phyloP scores from a whole-genome alignment of 2,888 invertebrate genomes.

The Alviniconcha strummeri region DNA sequence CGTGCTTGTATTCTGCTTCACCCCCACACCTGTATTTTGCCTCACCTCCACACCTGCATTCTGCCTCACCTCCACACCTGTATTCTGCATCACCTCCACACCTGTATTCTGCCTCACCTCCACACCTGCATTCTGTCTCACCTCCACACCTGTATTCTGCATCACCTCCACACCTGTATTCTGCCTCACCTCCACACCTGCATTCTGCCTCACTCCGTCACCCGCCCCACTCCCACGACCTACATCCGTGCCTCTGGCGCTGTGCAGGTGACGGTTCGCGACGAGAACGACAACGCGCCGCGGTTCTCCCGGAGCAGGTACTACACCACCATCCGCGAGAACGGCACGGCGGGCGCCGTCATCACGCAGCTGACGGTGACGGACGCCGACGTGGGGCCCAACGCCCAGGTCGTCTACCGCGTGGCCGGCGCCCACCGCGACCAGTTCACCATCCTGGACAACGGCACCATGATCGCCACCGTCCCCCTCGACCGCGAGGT shows the following conservation, averaged over 20 bases:
- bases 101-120: background rate
- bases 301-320: slow-evolving; percentile 54
- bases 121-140: background rate
- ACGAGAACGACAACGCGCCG: slow-evolving; percentile 43
- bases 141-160: no score
- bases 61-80: background rate
- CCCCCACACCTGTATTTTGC: background rate
- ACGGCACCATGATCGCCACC: slow-evolving; percentile 89
- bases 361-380: slow-evolving; percentile 78
- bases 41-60: background rate
- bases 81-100: no score
- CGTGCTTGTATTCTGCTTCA: background rate
- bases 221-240: no score
- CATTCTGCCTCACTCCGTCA: no score
- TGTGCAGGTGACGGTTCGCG: slow-evolving; percentile 48
- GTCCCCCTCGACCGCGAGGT: slow-evolving; percentile 89
- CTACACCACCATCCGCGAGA: slow-evolving; percentile 58
- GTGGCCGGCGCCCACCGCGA: slow-evolving; percentile 44
- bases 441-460: slow-evolving; percentile 85
- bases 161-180: no score
- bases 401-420: slow-evolving; percentile 76
- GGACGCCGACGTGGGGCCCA: slow-evolving; percentile 75
- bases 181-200: no score
- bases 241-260: no score
- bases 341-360: slow-evolving; percentile 51